These are phyloP conservation scores for Halcyon chelicuti DNA, from an alignment of 2,797 vertebrate genomes.

Conservation along the genomic window DNA sequence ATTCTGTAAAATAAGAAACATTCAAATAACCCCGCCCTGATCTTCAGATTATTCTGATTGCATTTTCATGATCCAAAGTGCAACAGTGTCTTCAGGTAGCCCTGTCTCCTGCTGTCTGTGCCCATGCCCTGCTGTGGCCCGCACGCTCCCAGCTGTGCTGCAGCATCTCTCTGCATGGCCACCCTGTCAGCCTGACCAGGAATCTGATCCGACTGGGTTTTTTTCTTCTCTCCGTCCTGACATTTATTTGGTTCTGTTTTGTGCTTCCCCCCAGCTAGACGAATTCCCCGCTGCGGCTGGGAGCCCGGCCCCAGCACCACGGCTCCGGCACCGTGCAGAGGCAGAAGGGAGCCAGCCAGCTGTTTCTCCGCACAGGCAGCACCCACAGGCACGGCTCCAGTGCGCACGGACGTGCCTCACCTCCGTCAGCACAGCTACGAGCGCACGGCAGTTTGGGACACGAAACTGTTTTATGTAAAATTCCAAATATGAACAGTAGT, in stretches of 20 bases:
- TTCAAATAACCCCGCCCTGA: background rate
- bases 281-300: background rate
- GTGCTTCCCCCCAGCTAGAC: background rate
- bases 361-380: background rate
- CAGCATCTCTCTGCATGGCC: background rate
- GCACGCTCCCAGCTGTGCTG: background rate
- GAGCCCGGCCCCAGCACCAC: background rate
- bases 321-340: background rate
- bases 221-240: no score
- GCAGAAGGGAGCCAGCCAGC: background rate
- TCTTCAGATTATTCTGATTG: background rate
- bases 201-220: background rate
- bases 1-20: background rate
- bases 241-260: background rate
- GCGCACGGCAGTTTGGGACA: background rate
- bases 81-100: background rate
- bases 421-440: background rate
- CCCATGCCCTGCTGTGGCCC: background rate
- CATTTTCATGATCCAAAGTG: background rate
- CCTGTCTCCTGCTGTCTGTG: background rate
- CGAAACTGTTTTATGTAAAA: background rate
- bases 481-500: background rate
- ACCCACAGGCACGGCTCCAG: fast-evolving
- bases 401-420: fast-evolving
- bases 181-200: background rate